These are phyloP conservation scores for Temnothorax unifasciatus DNA, from an alignment of 2,888 invertebrate genomes.

Conservation along the genomic window DNA sequence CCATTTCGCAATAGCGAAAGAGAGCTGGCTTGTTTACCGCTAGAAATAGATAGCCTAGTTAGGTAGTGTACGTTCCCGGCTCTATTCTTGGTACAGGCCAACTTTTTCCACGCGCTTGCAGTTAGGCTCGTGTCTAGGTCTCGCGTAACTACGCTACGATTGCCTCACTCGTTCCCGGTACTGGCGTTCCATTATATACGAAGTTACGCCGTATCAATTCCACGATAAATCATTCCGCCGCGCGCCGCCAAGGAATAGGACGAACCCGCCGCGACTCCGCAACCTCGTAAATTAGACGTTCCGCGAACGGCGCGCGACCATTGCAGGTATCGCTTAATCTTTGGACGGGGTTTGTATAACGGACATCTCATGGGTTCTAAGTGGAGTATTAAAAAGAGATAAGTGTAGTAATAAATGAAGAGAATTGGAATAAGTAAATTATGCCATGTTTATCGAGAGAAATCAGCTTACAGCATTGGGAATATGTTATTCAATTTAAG, in stretches of 20 bases:
- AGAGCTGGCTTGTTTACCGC: constrained; percentile 70
- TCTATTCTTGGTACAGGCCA: constrained; percentile 76
- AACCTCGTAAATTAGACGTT: constrained; percentile 39
- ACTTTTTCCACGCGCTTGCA: constrained; percentile 68
- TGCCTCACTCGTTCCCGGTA: constrained; percentile 63
- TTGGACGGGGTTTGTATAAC: not conserved
- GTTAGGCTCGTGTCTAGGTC: constrained; percentile 58
- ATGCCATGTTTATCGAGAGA: not conserved
- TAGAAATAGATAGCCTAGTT: constrained; percentile 81
- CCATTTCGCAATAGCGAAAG: constrained; percentile 73
- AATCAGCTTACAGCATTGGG: not conserved
- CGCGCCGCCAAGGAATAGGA: constrained; percentile 6
- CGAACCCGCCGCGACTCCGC: constrained; percentile 16
- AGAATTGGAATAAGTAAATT: not conserved
- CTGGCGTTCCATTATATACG: constrained; percentile 65
- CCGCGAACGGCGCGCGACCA: constrained; percentile 18
- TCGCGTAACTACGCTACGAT: constrained; percentile 63
- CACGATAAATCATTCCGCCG: constrained; percentile 45
- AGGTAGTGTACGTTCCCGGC: constrained; percentile 74
- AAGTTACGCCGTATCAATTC: constrained; percentile 64
- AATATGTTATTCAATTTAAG: not conserved
- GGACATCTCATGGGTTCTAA: not conserved
- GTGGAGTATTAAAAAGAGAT: not conserved
- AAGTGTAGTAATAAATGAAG: not conserved
- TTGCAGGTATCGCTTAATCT: constrained; percentile 21